Conservation (phyloP, 1,140 invertebrate genomes). For the Drosophila tsacasi region DNA sequence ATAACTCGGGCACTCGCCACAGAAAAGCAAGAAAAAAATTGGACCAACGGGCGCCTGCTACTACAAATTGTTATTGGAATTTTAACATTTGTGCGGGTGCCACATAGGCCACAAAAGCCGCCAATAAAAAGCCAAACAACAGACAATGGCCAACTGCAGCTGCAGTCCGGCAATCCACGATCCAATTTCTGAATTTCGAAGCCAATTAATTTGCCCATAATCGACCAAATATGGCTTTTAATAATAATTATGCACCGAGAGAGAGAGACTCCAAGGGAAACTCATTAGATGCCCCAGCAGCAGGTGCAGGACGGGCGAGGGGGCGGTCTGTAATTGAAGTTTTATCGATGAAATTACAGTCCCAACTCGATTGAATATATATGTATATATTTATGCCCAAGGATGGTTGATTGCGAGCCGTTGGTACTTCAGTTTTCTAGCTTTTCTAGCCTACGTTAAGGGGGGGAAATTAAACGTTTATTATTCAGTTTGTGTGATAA, state of each 20-base stretch:
- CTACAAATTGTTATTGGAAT: constrained; percentile 75
- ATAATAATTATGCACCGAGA: constrained; percentile 67
- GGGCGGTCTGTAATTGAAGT: constrained; percentile 24
- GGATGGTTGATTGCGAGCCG: neutral
- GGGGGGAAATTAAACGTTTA: no score
- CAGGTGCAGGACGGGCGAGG: constrained; percentile 20
- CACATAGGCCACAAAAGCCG: constrained; percentile 27
- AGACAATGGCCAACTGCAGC: constrained; percentile 40
- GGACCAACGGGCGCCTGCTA: constrained; percentile 34
- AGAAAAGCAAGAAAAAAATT: constrained; percentile 4
- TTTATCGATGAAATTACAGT: constrained; percentile 43
- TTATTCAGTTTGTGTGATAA: neutral
- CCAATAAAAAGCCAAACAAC: constrained; percentile 30
- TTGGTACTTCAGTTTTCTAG: neutral
- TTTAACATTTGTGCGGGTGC: constrained; percentile 51
- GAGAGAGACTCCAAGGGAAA: constrained; percentile 23
- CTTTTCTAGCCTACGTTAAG: constrained; percentile 1
- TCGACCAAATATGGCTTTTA: constrained; percentile 78
- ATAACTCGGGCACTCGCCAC: constrained; percentile 50
- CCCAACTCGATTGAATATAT: constrained; percentile 24
- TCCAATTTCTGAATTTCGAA: constrained; percentile 58
- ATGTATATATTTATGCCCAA: neutral
- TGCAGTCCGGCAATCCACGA: constrained; percentile 34
- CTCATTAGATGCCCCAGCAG: constrained; percentile 60
- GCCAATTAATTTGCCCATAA: constrained; percentile 81